These are phyloP conservation scores for Sitta carolinensis DNA, from an alignment of 2,797 vertebrate species.

Conservation along the genomic window DNA sequence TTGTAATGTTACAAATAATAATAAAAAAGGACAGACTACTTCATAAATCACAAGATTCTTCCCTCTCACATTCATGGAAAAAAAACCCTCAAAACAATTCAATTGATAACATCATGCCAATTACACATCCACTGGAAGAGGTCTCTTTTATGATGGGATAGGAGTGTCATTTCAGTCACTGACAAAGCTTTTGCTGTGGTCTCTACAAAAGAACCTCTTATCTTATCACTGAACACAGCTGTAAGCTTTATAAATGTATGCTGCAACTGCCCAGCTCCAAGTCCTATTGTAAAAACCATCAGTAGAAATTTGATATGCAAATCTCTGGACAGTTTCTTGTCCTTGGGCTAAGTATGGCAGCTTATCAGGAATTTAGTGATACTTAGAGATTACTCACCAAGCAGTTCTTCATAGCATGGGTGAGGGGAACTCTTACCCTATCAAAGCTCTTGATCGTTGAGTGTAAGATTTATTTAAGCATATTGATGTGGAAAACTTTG, in stretches of 20 bases:
- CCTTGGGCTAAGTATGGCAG: constrained; percentile 4
- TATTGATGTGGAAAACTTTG: neutral
- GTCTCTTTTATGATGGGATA: constrained; percentile 31
- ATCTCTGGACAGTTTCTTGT: constrained; percentile 19
- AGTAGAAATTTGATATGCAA: constrained; percentile 38
- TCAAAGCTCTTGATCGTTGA: neutral
- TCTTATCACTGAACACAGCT: constrained; percentile 44
- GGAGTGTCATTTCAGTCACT: constrained; percentile 16
- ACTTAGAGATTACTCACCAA: neutral
- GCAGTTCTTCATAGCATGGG: neutral
- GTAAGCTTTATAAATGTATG: constrained; percentile 15
- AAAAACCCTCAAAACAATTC: accelerated
- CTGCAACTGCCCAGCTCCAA: neutral
- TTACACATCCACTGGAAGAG: neutral
- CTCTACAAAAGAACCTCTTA: constrained; percentile 38
- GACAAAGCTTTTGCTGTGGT: constrained; percentile 27
- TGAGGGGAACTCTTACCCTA: neutral
- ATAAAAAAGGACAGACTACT: neutral
- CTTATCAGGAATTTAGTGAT: constrained; percentile 23
- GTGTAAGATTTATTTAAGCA: neutral
- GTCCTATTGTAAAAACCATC: neutral
- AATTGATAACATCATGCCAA: neutral
- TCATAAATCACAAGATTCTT: constrained; percentile 9
- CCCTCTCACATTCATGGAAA: neutral
- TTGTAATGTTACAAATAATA: constrained; percentile 25